phyloP scores from a whole-genome alignment of 2,888 invertebrate species.

The Dinocampus coccinellae region DNA sequence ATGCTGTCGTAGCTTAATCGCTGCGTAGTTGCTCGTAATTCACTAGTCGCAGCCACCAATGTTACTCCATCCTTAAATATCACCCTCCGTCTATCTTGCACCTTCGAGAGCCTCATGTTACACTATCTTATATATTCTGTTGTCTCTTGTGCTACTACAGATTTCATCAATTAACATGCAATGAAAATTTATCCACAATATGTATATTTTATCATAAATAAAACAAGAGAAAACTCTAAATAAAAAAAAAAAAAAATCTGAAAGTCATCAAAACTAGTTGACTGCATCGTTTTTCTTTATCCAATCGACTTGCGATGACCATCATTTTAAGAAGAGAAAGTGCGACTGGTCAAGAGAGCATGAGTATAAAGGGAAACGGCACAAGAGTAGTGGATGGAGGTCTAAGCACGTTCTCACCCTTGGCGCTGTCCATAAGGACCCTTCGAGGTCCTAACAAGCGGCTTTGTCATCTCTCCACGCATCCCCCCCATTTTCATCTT shows the following conservation, averaged over 20 bases:
- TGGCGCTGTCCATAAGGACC: constrained; percentile 66
- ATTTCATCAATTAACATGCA: constrained; percentile 14
- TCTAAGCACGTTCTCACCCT: constrained; percentile 70
- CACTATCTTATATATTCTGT: neutral
- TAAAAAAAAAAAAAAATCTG: neutral
- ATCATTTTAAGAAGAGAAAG: constrained; percentile 43
- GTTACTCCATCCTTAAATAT: constrained; percentile 9
- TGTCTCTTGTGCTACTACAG: neutral
- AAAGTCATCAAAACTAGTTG: neutral
- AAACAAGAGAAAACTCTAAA: too few relatives aligned
- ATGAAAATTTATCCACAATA: neutral
- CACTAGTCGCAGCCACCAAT: constrained; percentile 44
- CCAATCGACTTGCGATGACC: constrained; percentile 54
- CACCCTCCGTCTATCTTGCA: neutral
- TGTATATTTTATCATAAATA: neutral
- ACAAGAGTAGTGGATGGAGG: constrained; percentile 52
- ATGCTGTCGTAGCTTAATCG: constrained; percentile 60
- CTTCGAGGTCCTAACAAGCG: constrained; percentile 68
- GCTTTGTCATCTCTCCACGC: constrained; percentile 66
- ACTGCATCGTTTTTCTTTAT: neutral
- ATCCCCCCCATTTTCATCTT: constrained; percentile 25
- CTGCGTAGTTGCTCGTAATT: constrained; percentile 53
- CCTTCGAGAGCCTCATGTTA: neutral
- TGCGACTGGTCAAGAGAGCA: constrained; percentile 25
- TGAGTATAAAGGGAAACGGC: constrained; percentile 18